phyloP scores from a whole-genome alignment of 2,113 vertebrate species.

The Hippocampus barbouri region DNA sequence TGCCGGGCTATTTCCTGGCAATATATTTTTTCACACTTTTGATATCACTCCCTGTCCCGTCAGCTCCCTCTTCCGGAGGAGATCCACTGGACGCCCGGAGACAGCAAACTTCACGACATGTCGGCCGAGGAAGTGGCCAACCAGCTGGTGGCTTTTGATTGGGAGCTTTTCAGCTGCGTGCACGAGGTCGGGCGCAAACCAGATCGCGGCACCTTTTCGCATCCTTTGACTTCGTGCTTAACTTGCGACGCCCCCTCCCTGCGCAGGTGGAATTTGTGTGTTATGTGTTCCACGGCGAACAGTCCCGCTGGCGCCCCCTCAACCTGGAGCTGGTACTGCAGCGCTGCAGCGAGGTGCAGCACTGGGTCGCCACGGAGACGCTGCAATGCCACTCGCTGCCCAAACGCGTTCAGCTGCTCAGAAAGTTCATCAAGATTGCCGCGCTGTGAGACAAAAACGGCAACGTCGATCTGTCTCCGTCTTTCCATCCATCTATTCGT shows the following conservation, averaged over 20 bases:
- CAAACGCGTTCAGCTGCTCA: slow-evolving; percentile 88
- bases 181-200: slow-evolving; percentile 77
- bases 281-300: slow-evolving; percentile 92
- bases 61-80: slow-evolving; percentile 92
- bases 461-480: background rate
- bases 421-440: slow-evolving; percentile 96
- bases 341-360: slow-evolving; percentile 94
- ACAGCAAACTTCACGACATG: slow-evolving; percentile 90
- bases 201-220: background rate
- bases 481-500: background rate
- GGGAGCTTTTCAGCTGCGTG: slow-evolving; percentile 95
- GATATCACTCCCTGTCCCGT: background rate
- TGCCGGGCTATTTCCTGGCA: background rate
- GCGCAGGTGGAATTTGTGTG: slow-evolving; percentile 92
- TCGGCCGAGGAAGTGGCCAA: slow-evolving; percentile 92
- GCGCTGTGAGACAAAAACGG: slow-evolving; percentile 80
- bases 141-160: slow-evolving; percentile 91
- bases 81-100: slow-evolving; percentile 88
- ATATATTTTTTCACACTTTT: background rate
- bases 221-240: too few species aligned
- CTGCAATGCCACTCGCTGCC: slow-evolving; percentile 89
- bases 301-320: slow-evolving; percentile 89
- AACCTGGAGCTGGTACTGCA: slow-evolving; percentile 96
- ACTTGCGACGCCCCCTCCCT: background rate
- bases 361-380: slow-evolving; percentile 95